These are phyloP conservation scores for Aethes cnicana DNA, from an alignment of 2,888 invertebrate species.

Conservation along the genomic window DNA sequence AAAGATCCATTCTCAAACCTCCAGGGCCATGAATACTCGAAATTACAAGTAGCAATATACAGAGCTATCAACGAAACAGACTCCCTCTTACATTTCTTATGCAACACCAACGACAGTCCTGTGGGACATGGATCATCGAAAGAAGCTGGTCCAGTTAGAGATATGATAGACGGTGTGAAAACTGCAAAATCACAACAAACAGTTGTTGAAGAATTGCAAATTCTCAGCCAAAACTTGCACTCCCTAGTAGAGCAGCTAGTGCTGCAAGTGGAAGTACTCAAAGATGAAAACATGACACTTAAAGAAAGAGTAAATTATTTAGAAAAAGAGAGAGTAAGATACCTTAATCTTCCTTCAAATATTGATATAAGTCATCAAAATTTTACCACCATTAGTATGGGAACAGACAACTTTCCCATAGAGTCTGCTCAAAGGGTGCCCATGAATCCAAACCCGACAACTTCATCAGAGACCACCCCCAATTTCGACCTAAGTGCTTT, in stretches of 20 bases:
- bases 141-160: slow-evolving; percentile 40
- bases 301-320: slow-evolving; percentile 81
- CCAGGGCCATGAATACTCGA: slow-evolving; percentile 63
- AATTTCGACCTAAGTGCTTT: slow-evolving; percentile 66
- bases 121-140: slow-evolving; percentile 45
- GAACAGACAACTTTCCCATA: slow-evolving; percentile 39
- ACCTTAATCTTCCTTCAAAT: slow-evolving; percentile 58
- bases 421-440: slow-evolving; percentile 43
- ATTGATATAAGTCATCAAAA: slow-evolving; percentile 50
- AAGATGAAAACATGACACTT: slow-evolving; percentile 83
- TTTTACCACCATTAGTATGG: slow-evolving; percentile 38
- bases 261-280: slow-evolving; percentile 84
- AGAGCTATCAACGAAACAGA: slow-evolving; percentile 87
- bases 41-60: slow-evolving; percentile 83
- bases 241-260: slow-evolving; percentile 81
- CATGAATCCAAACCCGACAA: slow-evolving; percentile 40
- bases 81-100: slow-evolving; percentile 77
- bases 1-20: slow-evolving; percentile 62
- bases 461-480: slow-evolving; percentile 39
- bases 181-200: slow-evolving; percentile 83
- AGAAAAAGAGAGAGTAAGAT: slow-evolving; percentile 78
- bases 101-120: slow-evolving; percentile 48
- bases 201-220: slow-evolving; percentile 86
- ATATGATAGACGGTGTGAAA: slow-evolving; percentile 69
- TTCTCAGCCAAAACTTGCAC: slow-evolving; percentile 84